Base-by-base conservation (phyloP, 92 coral and sea anemone genomes). In the Zoanthus solanderi region DNA sequence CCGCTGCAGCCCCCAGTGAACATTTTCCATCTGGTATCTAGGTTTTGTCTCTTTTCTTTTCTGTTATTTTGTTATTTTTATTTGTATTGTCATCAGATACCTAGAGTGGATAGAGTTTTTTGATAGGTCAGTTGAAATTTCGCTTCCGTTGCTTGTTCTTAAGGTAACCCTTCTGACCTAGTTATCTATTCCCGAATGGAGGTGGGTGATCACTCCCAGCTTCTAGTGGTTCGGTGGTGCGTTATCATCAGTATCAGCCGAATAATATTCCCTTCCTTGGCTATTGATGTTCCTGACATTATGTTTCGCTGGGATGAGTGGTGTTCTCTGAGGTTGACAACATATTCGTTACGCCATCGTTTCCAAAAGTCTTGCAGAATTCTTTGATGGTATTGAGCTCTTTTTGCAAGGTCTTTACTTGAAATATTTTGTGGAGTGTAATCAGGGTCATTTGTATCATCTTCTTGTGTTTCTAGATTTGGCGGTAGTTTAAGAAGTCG, bases 171-270 rank as follows among this genome's bases (percentile, higher is more conserved):
- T 44, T 45, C 87, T 37, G 50, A 84, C 87, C 69, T 34, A 68
- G 47, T 28, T 16, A 69, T 84, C 78, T 46, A 17, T 84, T 84
- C 87, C 87, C 17, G 78, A 79, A 68, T 84, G 87, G 47, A 84
- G 78, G 57, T 84, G 30, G 78, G 78, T 71, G 37, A 69, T 71
- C n/a, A 84, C 79, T 68, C 78, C 87, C 48, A 84, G 46, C 87
- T 84, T 84, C 87, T 79, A 71, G 0, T 18, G 79, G 76, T 72
- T 72, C 18, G 79, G 88, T 23, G 88, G 88, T 72, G 50, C 56
- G 30, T 84, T 53, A 58, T 84, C 88, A 58, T 85, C 23, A 23
- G 88, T 72, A 85, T 85, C 16, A 85, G n/a, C n/a, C n/a, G 88
- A 68, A 85, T 82, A 3, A 85, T 53, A 7, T 50, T 85, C 87